Base-by-base conservation (phyloP, 2,113 vertebrate genomes). In the Oenanthe oenanthe region DNA sequence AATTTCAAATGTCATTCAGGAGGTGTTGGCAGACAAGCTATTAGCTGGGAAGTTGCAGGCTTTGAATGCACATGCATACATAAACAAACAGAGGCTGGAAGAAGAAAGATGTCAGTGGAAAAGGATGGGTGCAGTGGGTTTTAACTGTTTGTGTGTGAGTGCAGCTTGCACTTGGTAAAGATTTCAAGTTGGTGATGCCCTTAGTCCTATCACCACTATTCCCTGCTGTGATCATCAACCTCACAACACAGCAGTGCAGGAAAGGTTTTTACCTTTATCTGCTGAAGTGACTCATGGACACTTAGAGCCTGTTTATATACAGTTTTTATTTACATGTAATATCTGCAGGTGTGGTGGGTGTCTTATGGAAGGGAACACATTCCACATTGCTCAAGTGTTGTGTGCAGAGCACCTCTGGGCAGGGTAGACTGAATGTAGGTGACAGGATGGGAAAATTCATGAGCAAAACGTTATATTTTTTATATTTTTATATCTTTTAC, bases 401-500 rank as follows among this genome's bases (percentile, higher is more conserved):
- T n/a, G 54, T 56, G 16, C 1, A 3, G 26, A 62, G 10, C 14
- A 20, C 6, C 16, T 90, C 43, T 48, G 65, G 31, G 18, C 26
- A 34, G 17, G 14, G 7, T 8, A 62, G 42, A 6, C 28, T 29
- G 28, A 58, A 4, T 9, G 17, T 22, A 63, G 28, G 14, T 9
- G 17, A 12, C 17, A 31, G 42, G 12, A 12, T 5, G 24, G 43
- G 21, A 50, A 82, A 32, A 47, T 25, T 70, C 0, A 6, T 18
- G 7, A 31, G 20, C 12, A 71, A 34, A 4, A 6, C 16, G 4
- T 70, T 54, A 12, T 0, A 0, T 66, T 6, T 36, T 73, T 45
- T 61, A 76, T 0, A 0, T 66, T 6, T 36, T 73, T 45, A n/a
- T 0, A 0, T 66, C 6, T 36, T 73, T 45, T 61, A 76, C 7